These are phyloP conservation scores for Lycopodina hypogea DNA, from an alignment of 37 sponge, comb jelly and placozoan genomes.

Conservation along the genomic window DNA sequence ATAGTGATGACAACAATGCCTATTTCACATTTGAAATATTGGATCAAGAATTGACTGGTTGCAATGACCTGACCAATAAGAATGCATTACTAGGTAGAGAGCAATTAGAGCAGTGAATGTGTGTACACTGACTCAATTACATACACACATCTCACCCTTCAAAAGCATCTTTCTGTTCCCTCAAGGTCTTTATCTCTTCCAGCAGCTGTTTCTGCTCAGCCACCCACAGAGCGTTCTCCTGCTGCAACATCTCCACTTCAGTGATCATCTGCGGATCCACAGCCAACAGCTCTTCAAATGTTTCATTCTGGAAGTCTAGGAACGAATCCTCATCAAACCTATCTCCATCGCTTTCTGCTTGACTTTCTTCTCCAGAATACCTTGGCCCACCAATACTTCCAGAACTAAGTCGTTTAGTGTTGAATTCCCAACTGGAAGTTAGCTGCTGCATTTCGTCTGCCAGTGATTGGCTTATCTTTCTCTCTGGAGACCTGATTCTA, in stretches of 20 bases:
- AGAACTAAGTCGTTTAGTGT: background rate
- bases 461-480: too few relatives aligned
- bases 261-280: constrained; percentile 22
- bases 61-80: too few relatives aligned
- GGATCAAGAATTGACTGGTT: too few relatives aligned
- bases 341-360: background rate
- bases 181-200: constrained; percentile 13
- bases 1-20: too few relatives aligned
- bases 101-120: too few relatives aligned
- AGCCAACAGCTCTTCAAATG: constrained; percentile 28
- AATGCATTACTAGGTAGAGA: too few relatives aligned
- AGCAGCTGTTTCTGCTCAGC: constrained; percentile 18
- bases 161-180: constrained; percentile 43
- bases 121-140: too few relatives aligned
- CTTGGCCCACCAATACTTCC: background rate
- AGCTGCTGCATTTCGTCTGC: constrained; percentile 4
- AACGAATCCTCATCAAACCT: background rate
- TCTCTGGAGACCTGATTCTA: too few relatives aligned
- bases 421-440: background rate
- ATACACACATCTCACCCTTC: too few relatives aligned
- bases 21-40: too few relatives aligned
- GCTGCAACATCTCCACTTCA: constrained; percentile 57
- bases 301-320: background rate
- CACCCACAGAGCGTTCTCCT: constrained; percentile 40
- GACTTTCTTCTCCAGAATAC: background rate